Evolutionary conservation across 2,888 invertebrate genomes (phyloP), one percentile per base, ranked within the genome.

Genomic region (Parnassius smintheus): DNA sequence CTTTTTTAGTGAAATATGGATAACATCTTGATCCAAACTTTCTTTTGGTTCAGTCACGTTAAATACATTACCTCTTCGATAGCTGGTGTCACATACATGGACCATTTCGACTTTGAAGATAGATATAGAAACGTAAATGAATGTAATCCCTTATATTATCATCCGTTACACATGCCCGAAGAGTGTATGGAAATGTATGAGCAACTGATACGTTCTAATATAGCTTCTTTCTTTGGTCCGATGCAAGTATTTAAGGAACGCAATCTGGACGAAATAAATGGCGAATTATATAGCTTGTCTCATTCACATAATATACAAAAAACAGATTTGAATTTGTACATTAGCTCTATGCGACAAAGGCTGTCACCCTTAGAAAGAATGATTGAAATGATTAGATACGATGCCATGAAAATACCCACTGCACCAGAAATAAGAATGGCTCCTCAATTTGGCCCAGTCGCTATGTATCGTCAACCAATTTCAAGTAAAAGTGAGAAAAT

Each of bases 101-200:
- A 90, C 35, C 46, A 87, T 59, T 85, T 85, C 53, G 82, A 86
- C 66, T 86, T 89, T 50, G 83, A 84, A 62, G 73, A 82, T 48
- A 75, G 86, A 62, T 88, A 86, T 66, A 75, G 77, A 62, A 72
- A 88, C 50, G 70, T 79, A 8, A 72, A 84, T 57, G 86, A 88
- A 72, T 90, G 90, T 64, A 82, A 90, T 65, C 89, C 90, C 1
- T 73, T 85, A 49, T 79, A 87, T 68, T 90, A 85, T 85, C 84
- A 90, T 65, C 91, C 90, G 0, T 70, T 91, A 10, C 89, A 88
- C 72, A 67, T 90, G 54, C 89, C 90, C 0, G 80, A 81, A 44
- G 68, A 83, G 53, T 90, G 89, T 66, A 73, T 77, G 1, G 68
- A 81, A 57, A 77, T 85, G 71, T 89, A 79, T 57, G 82, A 81